Conservation (phyloP, 2,113 vertebrate genomes). For the Ancistrus triradiatus region DNA sequence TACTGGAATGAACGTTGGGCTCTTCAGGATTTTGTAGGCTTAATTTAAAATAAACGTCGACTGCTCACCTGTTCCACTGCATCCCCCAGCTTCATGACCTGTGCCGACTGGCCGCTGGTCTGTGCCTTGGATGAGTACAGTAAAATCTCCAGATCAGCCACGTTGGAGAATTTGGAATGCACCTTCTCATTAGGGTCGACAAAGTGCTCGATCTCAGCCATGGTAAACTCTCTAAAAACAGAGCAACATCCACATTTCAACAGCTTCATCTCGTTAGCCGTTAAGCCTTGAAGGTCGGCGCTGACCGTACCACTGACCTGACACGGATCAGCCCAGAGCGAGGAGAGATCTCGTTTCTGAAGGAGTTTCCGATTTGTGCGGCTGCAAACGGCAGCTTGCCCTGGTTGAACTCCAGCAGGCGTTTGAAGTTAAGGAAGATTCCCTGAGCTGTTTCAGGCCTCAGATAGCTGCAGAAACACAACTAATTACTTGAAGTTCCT, state of each 20-base stretch:
- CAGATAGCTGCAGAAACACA: constrained; percentile 76
- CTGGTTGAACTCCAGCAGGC: constrained; percentile 96
- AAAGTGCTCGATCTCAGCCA: constrained; percentile 99
- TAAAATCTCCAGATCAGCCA: constrained; percentile 80
- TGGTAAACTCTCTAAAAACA: constrained; percentile 88
- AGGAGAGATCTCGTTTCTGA: constrained; percentile 97
- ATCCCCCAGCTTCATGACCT: constrained; percentile 83
- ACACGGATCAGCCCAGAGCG: constrained; percentile 96
- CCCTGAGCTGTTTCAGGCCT: constrained; percentile 98
- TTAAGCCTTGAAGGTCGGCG: too few relatives aligned
- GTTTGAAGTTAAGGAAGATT: constrained; percentile 99
- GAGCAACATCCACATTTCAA: background rate
- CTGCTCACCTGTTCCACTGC: constrained; percentile 86
- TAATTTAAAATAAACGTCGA: background rate
- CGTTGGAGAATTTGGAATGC: constrained; percentile 86
- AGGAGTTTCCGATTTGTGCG: constrained; percentile 97
- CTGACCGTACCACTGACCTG: constrained; percentile 72
- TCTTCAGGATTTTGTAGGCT: too few relatives aligned
- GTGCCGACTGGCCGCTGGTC: constrained; percentile 92
- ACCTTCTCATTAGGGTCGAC: constrained; percentile 92
- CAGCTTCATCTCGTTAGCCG: too few relatives aligned
- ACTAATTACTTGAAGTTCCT: too few relatives aligned
- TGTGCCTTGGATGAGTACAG: constrained; percentile 94
- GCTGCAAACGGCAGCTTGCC: constrained; percentile 95
- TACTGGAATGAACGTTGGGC: too few relatives aligned